A percentile compares a stretch with the other conserved stretches of the same genome.
These are phyloP conservation scores for Archivesica marissinica DNA, from an alignment of 1,140 invertebrate species.

Conservation along the genomic window DNA sequence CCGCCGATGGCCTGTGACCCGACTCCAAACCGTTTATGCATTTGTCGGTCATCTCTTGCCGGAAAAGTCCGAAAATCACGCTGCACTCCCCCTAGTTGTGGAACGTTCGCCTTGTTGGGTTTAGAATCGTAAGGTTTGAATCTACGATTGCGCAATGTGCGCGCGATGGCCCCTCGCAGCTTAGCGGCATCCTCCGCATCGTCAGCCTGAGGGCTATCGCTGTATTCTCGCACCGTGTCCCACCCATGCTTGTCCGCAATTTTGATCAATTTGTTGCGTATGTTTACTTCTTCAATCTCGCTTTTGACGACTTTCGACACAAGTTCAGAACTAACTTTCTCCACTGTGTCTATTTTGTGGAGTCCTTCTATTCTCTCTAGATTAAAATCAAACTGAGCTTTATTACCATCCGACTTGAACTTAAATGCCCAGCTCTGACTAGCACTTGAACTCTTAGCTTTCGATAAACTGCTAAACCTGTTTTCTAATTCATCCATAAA, in stretches of 20 bases:
- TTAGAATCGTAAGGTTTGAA: background rate
- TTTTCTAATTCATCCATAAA: no score
- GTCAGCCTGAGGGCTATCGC: conserved; percentile 10
- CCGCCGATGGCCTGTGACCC: background rate
- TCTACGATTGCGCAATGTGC: background rate
- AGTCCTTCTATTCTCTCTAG: background rate
- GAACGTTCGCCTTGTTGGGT: background rate
- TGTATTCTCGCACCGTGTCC: conserved; percentile 24
- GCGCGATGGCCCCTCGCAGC: conserved; percentile 21
- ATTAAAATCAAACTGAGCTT: conserved; percentile 24
- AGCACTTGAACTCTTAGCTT: no score
- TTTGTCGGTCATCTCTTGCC: background rate
- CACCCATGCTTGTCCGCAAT: conserved; percentile 37
- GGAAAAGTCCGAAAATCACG: background rate
- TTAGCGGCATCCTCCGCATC: conserved; percentile 28
- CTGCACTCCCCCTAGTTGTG: background rate
- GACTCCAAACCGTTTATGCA: background rate
- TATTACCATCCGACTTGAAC: background rate
- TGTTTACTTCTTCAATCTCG: background rate
- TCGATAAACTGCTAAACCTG: no score
- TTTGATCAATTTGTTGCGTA: conserved; percentile 26
- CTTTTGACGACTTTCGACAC: background rate
- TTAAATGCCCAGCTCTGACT: no score
- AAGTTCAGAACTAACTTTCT: no score
- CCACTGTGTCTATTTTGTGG: background rate